phyloP scores from a whole-genome alignment of 2,888 invertebrate genomes.

The Dasypolia templi region DNA sequence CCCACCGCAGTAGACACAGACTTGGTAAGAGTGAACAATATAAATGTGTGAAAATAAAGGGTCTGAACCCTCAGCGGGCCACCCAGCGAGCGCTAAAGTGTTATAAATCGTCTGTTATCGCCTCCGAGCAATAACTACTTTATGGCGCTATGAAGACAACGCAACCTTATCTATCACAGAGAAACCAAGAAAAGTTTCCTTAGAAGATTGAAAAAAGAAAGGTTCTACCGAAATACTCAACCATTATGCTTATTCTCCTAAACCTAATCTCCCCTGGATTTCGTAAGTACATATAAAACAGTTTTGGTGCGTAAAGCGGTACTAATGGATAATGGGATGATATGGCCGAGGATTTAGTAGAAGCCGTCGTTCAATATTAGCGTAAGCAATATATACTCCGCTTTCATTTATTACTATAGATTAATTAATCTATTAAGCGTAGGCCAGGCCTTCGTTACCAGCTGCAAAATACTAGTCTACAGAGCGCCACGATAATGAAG shows the following conservation, averaged over 20 bases:
- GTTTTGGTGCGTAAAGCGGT: conserved; percentile 13
- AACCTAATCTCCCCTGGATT: conserved; percentile 29
- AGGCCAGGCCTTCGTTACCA: not conserved
- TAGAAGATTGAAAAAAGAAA: conserved; percentile 64
- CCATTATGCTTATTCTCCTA: conserved; percentile 21
- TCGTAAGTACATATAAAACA: too few relatives aligned
- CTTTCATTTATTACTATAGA: conserved; percentile 17
- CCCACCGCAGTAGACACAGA: conserved; percentile 32
- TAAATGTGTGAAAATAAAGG: conserved; percentile 71
- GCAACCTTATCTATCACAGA: conserved; percentile 77
- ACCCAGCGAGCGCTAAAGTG: conserved; percentile 77
- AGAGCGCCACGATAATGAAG: conserved; percentile 22
- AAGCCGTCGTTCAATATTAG: conserved; percentile 26
- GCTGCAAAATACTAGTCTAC: not conserved
- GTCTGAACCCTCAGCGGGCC: conserved; percentile 65
- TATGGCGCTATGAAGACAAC: conserved; percentile 84
- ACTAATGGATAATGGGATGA: conserved; percentile 30
- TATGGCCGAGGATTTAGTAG: conserved; percentile 18
- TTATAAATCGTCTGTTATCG: conserved; percentile 86
- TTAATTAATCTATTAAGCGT: conserved; percentile 22
- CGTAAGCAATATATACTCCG: conserved; percentile 10
- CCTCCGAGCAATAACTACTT: conserved; percentile 83
- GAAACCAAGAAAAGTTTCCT: conserved; percentile 62
- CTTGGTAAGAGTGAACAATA: conserved; percentile 55
- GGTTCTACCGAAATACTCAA: conserved; percentile 16